Base-by-base conservation (phyloP, 2,888 invertebrate species). In the Hoplodrina ambigua region DNA sequence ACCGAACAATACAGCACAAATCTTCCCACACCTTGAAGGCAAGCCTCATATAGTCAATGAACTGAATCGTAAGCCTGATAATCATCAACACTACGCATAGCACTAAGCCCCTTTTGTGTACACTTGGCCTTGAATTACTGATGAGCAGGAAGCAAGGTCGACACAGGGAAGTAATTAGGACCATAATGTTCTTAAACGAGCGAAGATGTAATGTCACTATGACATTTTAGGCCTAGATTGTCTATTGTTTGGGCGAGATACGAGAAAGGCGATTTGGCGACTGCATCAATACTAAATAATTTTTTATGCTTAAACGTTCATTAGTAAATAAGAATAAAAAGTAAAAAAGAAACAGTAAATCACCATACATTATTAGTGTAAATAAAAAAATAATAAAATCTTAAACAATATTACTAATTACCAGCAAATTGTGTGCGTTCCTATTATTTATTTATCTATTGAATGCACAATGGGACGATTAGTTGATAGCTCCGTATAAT, bases 121-220 rank as follows among this genome's bases (percentile, higher is more conserved):
- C 1, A 6, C 1, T 30, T 19, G 77, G 65, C 86, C 86, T 86
- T 86, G 81, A 75, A 50, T 30, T 66, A 53, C 50, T 79, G 85
- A 84, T 83, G 83, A 83, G 67, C 80, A 80, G 82, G 84, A 85
- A 77, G 72, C 73, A 80, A 70, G 69, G 69, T 65, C 73, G 53
- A 54, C 44, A 49, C 55, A 81, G 82, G 85, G 85, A 85, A 85
- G 85, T 82, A 74, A 85, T 85, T 85, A 85, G 56, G 41, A 64
- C 37, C 52, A 58, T 74, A 61, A 44, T 15, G 44, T 58, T 11
- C 44, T 20, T 65, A 30, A 74, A 57, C 37, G 56, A 56, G 8
- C 37, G 8, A 71, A 68, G 65, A 71, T 78, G 69, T 78, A 71
- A 57, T 75, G 67, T 59, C 58, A 78, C 30, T 74, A 25, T 62